Evolutionary conservation across 2,888 invertebrate genomes (phyloP).

Genomic region (Chymomyza amoena): DNA sequence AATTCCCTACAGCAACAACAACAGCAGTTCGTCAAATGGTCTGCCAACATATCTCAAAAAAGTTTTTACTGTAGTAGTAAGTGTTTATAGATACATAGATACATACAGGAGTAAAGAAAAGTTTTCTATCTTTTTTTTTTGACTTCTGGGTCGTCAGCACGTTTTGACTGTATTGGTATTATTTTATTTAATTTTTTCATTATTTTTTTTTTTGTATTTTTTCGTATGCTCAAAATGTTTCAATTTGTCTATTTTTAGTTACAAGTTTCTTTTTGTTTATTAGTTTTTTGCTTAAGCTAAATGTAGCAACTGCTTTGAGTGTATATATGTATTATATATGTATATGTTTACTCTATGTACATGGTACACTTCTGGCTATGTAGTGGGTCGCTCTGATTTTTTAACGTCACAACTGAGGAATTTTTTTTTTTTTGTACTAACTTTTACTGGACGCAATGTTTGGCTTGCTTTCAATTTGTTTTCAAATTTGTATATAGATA

Average conservation of each 20-base stretch:
- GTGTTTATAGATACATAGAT: background rate
- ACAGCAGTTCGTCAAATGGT: conserved; percentile 1
- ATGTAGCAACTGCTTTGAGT: conserved; percentile 5
- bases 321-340: conserved; percentile 19
- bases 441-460: conserved; percentile 45
- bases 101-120: background rate
- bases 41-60: conserved; percentile 6
- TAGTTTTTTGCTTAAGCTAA: conserved; percentile 47
- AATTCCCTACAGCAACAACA: background rate
- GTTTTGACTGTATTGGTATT: conserved; percentile 34
- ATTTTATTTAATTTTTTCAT: background rate
- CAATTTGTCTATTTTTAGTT: conserved; percentile 71
- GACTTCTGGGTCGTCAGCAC: conserved; percentile 4
- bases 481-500: conserved; percentile 12
- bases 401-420: conserved; percentile 68
- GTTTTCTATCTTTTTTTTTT: background rate
- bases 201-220: conserved; percentile 42
- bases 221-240: conserved; percentile 66
- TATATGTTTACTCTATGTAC: conserved; percentile 10
- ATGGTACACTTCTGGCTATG: conserved; percentile 31
- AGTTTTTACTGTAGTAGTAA: background rate
- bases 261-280: conserved; percentile 71
- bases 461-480: conserved; percentile 55
- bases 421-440: conserved; percentile 33
- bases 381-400: conserved; percentile 63